A percentile compares a stretch with the other conserved stretches of the same genome.
These are phyloP conservation scores for Samia ricini DNA, from an alignment of 1,140 invertebrate genomes.

Conservation along the genomic window DNA sequence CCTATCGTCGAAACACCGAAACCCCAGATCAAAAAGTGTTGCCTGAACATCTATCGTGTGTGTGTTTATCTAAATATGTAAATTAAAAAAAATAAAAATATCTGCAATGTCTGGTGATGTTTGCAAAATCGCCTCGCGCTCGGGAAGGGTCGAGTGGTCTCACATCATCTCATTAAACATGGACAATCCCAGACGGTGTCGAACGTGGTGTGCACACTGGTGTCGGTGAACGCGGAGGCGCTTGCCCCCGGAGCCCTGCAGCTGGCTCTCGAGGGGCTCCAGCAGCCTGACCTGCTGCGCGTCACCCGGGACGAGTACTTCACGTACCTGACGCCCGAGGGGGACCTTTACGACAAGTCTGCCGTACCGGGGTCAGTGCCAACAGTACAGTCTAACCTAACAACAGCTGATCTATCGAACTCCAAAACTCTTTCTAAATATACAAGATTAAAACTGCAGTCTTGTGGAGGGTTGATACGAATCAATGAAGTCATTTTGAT, in stretches of 20 bases:
- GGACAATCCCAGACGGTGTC: slow-evolving; percentile 50
- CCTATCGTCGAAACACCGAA: too few species aligned
- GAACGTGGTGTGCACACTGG: slow-evolving; percentile 83
- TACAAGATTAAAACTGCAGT: too few species aligned
- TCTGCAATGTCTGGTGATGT: too few species aligned
- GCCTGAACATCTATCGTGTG: too few species aligned
- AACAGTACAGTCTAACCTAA: background rate
- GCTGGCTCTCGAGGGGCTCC: slow-evolving; percentile 79
- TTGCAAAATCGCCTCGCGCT: background rate
- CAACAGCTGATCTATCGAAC: too few species aligned
- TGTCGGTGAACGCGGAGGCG: slow-evolving; percentile 81
- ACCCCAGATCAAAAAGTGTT: too few species aligned
- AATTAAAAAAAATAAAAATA: too few species aligned
- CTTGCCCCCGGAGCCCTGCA: slow-evolving; percentile 80
- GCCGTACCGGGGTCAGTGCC: slow-evolving; percentile 86
- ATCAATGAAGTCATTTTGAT: too few species aligned
- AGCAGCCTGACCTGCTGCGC: slow-evolving; percentile 82
- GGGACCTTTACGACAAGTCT: slow-evolving; percentile 94
- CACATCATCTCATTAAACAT: background rate
- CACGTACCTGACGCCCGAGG: slow-evolving; percentile 92
- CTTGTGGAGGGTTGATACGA: too few species aligned
- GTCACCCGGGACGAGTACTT: slow-evolving; percentile 93
- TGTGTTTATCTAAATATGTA: too few species aligned
- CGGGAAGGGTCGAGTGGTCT: background rate
- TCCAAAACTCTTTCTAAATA: too few species aligned